Evolutionary conservation across 2,888 invertebrate species (phyloP).

Genomic region (Cotesia congregata): DNA sequence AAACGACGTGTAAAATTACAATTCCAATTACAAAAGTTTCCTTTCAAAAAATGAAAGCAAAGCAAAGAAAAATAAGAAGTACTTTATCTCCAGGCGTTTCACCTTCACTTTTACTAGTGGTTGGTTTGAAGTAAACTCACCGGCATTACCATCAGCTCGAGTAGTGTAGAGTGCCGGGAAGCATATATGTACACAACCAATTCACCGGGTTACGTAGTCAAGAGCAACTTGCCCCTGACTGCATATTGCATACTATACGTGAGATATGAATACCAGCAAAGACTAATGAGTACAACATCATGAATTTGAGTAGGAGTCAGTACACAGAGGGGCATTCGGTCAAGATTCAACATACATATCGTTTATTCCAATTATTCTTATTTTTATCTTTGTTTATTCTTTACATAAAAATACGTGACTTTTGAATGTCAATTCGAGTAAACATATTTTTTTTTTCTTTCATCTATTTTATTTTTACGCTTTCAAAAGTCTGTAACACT

Average conservation of each 20-base stretch:
- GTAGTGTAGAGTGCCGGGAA: conserved; percentile 14
- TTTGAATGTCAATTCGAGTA: neutral
- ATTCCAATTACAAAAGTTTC: neutral
- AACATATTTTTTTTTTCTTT: neutral
- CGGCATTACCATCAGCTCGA: conserved; percentile 24
- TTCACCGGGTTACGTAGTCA: conserved; percentile 32
- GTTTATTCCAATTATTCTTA: neutral
- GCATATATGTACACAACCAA: conserved; percentile 29
- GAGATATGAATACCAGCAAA: conserved; percentile 37
- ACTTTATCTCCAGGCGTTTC: conserved; percentile 19
- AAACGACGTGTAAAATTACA: no score
- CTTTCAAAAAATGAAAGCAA: neutral
- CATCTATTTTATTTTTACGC: conserved; percentile 3
- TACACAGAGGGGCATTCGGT: conserved; percentile 37
- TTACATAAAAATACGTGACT: neutral
- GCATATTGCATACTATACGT: conserved; percentile 14
- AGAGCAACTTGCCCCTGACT: conserved; percentile 13
- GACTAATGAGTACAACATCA: conserved; percentile 47
- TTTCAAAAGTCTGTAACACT: neutral
- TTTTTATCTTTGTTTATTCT: conserved; percentile 16
- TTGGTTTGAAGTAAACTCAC: conserved; percentile 8
- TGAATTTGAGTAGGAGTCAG: conserved; percentile 39
- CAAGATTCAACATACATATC: conserved; percentile 35
- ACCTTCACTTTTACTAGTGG: conserved; percentile 19
- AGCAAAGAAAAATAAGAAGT: conserved; percentile 2